Evolutionary conservation across 2,888 invertebrate genomes (phyloP), one percentile per base, ranked within the genome.

Genomic region (Candidula unifasciata): DNA sequence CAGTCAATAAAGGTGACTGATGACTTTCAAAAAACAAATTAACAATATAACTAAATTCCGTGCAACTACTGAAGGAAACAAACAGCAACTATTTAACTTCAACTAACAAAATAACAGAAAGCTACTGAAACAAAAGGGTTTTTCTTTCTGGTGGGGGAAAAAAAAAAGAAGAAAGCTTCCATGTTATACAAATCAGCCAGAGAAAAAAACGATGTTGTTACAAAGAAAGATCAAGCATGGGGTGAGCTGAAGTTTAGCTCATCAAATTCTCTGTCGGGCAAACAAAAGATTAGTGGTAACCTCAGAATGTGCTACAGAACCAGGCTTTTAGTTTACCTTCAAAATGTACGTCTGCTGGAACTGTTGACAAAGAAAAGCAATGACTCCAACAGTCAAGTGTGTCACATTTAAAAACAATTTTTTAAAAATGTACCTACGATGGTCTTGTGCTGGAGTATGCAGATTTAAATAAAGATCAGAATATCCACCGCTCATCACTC

Each of bases 311-410:
- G 30, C 21, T 74, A 74, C 16, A 54, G 54, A 30, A 27, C 54
- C 30, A 30, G 30, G 30, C 52, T 21, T n/a, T 74, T 16, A 30
- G 3, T 54, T 74, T 74, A 64, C 60, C 77, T 64, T 78, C 37
- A 35, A 78, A 35, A 21, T 37, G 33, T 24, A 60, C 77, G 35
- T 78, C 77, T 64, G 77, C 30, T 24, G 77, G 64, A 52, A 78
- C 77, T 78, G 77, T 78, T 78, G 77, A 78, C 33, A 78, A 44
- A 78, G 77, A 77, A 60, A 77, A 78, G 35, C 35, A 78, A n/a
- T 60, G 16, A 37, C 74, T 74, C 16, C 27, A n/a, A 74, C 3
- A 30, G 30, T 52, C 27, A 52, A 52, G n/a, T 52, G 13, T 52
- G 24, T 44, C 73, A 73, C 10, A 35, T 3, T 33, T n/a, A 44